Evolutionary conservation across 2,113 vertebrate species (phyloP).

Genomic region (Bettongia penicillata): DNA sequence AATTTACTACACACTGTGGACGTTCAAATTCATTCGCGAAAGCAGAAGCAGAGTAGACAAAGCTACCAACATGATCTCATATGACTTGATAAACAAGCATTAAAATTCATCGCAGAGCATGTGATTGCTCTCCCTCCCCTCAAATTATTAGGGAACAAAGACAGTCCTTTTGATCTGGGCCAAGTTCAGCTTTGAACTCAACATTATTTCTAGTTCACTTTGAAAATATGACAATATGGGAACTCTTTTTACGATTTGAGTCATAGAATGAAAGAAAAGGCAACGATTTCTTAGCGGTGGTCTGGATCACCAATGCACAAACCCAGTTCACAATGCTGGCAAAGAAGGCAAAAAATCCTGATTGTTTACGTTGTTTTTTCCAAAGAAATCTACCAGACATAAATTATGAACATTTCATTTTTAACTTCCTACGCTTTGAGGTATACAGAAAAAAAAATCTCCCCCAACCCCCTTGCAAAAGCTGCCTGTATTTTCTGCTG

Average conservation of each 20-base stretch:
- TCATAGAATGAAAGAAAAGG: slow-evolving; percentile 57
- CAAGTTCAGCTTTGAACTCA: slow-evolving; percentile 41
- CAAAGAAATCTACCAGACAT: slow-evolving; percentile 43
- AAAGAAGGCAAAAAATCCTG: slow-evolving; percentile 53
- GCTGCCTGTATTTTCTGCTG: accelerated
- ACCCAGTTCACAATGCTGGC: background rate
- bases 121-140: slow-evolving; percentile 59
- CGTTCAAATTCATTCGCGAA: slow-evolving; percentile 54
- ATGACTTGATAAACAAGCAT: slow-evolving; percentile 73
- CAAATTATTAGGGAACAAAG: slow-evolving; percentile 76
- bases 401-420: slow-evolving; percentile 54
- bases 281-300: slow-evolving; percentile 56
- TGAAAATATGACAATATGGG: slow-evolving; percentile 53
- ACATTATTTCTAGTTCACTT: slow-evolving; percentile 66
- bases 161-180: slow-evolving; percentile 30
- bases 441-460: background rate
- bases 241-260: background rate
- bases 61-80: slow-evolving; percentile 69
- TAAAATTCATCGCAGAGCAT: slow-evolving; percentile 72
- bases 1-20: slow-evolving; percentile 32
- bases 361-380: slow-evolving; percentile 34
- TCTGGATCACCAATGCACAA: background rate
- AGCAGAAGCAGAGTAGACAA: slow-evolving; percentile 64
- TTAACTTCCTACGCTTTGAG: background rate
- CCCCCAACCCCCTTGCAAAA: background rate